Base-by-base conservation (phyloP, 2,888 invertebrate species). In the Aphidoletes aphidimyza region DNA sequence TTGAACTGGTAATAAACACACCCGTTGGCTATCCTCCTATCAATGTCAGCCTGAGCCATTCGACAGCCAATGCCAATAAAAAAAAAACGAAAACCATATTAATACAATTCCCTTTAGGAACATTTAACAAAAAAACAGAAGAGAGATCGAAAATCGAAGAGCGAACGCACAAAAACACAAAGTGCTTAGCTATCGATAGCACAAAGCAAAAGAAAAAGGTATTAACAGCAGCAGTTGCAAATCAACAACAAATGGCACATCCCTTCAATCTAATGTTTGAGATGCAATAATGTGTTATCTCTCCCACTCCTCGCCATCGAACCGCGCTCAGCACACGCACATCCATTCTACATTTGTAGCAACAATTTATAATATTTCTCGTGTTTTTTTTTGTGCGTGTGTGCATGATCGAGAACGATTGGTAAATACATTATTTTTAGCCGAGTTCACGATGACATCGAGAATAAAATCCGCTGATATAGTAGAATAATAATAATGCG, bases 41-140 rank as follows among this genome's bases (percentile, higher is more conserved):
- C 69, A 69, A 69, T 69, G 69, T 69, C 69, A 30, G 0, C 30
- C 69, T n/a, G 30, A 69, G 34, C 69, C 69, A 69, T 69, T 69
- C 69, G 69, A 69, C 69, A 69, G 69, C 69, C n/a, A 69, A 69
- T 69, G 34, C 69, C 69, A 69, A 69, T 69, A 69, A 69, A 69
- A 69, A n/a, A 30, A n/a, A n/a, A n/a, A n/a, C n/a, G n/a, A n/a
- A 69, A 69, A 69, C 30, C 69, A 69, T 69, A 69, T 69, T 69
- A 69, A 69, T 69, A 69, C 69, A 69, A 69, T 69, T 69, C 69
- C 69, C 69, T 69, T 3, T 69, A 69, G 69, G 14, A 69, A 69
- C 69, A 69, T 69, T 30, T 30, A 30, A 69, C 6, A 47, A 69
- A 69, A 30, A 42, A 14, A 42, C 6, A 6, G 42, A 42, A n/a